A percentile compares a stretch with the other conserved stretches of the same genome.
Conservation (phyloP, 2,113 vertebrate species). For the Siniperca knerii region DNA sequence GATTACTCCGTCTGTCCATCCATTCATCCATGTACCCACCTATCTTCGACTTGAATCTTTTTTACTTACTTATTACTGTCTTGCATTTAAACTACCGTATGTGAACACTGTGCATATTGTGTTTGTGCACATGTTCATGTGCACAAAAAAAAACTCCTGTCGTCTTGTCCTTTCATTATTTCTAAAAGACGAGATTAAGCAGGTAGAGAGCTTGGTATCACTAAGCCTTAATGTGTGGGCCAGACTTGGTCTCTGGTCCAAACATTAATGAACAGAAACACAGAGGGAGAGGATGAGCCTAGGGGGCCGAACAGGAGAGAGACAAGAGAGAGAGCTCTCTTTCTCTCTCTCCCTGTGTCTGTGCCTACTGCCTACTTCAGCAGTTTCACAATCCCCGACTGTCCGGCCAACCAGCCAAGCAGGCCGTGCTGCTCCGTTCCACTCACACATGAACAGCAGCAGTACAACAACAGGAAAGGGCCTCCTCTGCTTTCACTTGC, state of each 20-base stretch:
- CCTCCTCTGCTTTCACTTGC: slow-evolving; percentile 78
- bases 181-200: slow-evolving; percentile 82
- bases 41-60: slow-evolving; percentile 12
- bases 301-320: slow-evolving; percentile 79
- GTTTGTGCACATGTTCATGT: background rate
- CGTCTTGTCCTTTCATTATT: slow-evolving; percentile 69
- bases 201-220: slow-evolving; percentile 84
- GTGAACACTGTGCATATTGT: background rate
- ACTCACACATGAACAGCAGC: slow-evolving; percentile 75
- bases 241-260: slow-evolving; percentile 46
- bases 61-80: background rate
- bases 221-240: slow-evolving; percentile 79
- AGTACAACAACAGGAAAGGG: slow-evolving; percentile 80
- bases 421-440: slow-evolving; percentile 73
- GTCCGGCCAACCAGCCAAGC: slow-evolving; percentile 69
- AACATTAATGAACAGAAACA: slow-evolving; percentile 75
- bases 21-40: slow-evolving; percentile 46
- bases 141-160: background rate
- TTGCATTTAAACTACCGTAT: background rate
- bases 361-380: slow-evolving; percentile 84
- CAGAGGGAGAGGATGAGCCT: slow-evolving; percentile 49
- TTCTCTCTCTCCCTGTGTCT: slow-evolving; percentile 60
- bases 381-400: slow-evolving; percentile 85
- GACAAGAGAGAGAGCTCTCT: slow-evolving; percentile 79
- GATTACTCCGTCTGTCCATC: slow-evolving; percentile 68